A percentile compares a stretch with the other conserved stretches of the same genome.
These are phyloP conservation scores for Diploptera punctata DNA, from an alignment of 2,888 invertebrate genomes.

Conservation along the genomic window DNA sequence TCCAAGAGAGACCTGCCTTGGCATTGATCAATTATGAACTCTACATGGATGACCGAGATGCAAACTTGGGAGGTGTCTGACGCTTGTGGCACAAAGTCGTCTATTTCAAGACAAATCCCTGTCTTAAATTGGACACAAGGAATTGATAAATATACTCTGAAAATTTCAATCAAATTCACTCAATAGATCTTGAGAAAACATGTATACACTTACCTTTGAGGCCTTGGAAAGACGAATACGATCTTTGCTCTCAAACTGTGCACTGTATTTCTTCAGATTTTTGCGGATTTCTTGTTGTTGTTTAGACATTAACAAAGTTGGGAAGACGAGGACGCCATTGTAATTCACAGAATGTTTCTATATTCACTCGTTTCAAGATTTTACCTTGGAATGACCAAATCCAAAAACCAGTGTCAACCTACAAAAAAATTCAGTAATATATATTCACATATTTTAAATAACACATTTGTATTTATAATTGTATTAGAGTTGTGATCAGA, in stretches of 20 bases:
- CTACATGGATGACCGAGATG: too few species aligned
- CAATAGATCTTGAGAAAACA: too few species aligned
- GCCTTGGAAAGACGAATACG: conserved; percentile 90
- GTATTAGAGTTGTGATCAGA: too few species aligned
- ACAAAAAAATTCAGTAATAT: not conserved
- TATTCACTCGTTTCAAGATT: conserved; percentile 78
- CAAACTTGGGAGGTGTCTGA: too few species aligned
- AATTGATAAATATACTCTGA: too few species aligned
- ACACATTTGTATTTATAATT: too few species aligned
- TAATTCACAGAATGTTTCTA: conserved; percentile 94
- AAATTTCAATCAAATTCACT: too few species aligned
- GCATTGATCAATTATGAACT: too few species aligned
- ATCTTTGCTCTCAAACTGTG: conserved; percentile 96
- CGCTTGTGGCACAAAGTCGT: too few species aligned
- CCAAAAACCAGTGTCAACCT: conserved; percentile 81
- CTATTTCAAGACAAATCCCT: too few species aligned
- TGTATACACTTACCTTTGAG: conserved; percentile 78
- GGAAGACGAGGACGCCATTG: conserved; percentile 96
- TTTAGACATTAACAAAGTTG: conserved; percentile 80
- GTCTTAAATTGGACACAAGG: too few species aligned
- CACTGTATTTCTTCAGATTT: conserved; percentile 96
- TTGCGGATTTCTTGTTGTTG: conserved; percentile 96
- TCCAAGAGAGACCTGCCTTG: too few species aligned
- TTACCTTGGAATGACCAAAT: conserved; percentile 97
- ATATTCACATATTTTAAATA: conserved; percentile 11